A percentile compares a stretch with the other conserved stretches of the same genome.
These are phyloP conservation scores for western clawed frog (Xenopus tropicalis) DNA, from an alignment of 2,113 vertebrate genomes.

Conservation along the genomic window UCB_Xtro_10.0 CM004450.2:96164001-96164500, in stretches of 20 bases:
- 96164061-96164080: slow-evolving; percentile 94
- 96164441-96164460: no score
- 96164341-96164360: slow-evolving; percentile 91
- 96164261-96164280: slow-evolving; percentile 89
- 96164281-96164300: slow-evolving; percentile 80
- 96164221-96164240: neutral
- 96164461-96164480: no score
- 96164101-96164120: slow-evolving; percentile 95
- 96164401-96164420: neutral
- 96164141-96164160: slow-evolving; percentile 88
- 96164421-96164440: neutral
- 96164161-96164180: slow-evolving; percentile 91
- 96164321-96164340: slow-evolving; percentile 76
- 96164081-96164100: slow-evolving; percentile 98
- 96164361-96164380: slow-evolving; percentile 70
- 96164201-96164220: neutral
- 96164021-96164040: slow-evolving; percentile 80
- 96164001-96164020: no score
- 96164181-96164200: slow-evolving; percentile 58
- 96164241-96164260: neutral
- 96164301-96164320: slow-evolving; percentile 72
- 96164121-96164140: slow-evolving; percentile 82
- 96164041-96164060: slow-evolving; percentile 88
- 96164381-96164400: no score
- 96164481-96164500: no score